phyloP scores from a whole-genome alignment of 2,888 invertebrate species.

The Pocota personata region DNA sequence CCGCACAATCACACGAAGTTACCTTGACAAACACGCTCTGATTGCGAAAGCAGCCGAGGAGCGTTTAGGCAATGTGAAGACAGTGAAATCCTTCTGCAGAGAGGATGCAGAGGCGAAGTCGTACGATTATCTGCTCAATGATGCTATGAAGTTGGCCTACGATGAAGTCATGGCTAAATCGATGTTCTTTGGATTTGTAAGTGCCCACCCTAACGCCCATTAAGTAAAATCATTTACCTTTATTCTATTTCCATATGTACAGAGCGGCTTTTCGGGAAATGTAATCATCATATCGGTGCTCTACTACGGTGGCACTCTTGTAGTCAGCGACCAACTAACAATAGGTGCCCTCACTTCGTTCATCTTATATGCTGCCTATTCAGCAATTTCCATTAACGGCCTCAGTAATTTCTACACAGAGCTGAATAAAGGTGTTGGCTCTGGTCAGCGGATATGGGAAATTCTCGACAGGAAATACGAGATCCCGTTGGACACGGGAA shows the following conservation, averaged over 20 bases:
- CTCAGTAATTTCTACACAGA: slow-evolving; percentile 97
- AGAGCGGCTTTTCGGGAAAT: slow-evolving; percentile 95
- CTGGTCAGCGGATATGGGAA: slow-evolving; percentile 94
- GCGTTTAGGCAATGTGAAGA: slow-evolving; percentile 94
- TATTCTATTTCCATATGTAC: slow-evolving; percentile 74
- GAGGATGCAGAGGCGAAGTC: slow-evolving; percentile 89
- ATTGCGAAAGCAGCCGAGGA: slow-evolving; percentile 93
- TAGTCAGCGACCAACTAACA: slow-evolving; percentile 89
- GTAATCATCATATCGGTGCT: slow-evolving; percentile 94
- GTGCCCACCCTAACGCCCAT: slow-evolving; percentile 29
- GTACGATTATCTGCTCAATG: slow-evolving; percentile 88
- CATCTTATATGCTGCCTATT: slow-evolving; percentile 96
- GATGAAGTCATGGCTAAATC: slow-evolving; percentile 94
- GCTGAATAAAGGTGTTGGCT: slow-evolving; percentile 96
- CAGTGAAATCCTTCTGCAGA: slow-evolving; percentile 96
- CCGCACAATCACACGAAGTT: slow-evolving; percentile 90
- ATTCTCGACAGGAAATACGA: slow-evolving; percentile 91
- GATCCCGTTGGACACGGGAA: slow-evolving; percentile 87
- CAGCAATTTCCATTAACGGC: slow-evolving; percentile 94
- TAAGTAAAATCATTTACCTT: background rate
- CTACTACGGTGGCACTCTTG: slow-evolving; percentile 96
- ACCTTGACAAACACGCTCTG: slow-evolving; percentile 88
- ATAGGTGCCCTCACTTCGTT: slow-evolving; percentile 97
- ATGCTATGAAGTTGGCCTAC: slow-evolving; percentile 90
- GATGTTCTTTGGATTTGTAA: slow-evolving; percentile 95